A percentile compares a stretch with the other conserved stretches of the same genome.
phyloP scores from a whole-genome alignment of 2,113 vertebrate species.

The Phaetusa simplex region DNA sequence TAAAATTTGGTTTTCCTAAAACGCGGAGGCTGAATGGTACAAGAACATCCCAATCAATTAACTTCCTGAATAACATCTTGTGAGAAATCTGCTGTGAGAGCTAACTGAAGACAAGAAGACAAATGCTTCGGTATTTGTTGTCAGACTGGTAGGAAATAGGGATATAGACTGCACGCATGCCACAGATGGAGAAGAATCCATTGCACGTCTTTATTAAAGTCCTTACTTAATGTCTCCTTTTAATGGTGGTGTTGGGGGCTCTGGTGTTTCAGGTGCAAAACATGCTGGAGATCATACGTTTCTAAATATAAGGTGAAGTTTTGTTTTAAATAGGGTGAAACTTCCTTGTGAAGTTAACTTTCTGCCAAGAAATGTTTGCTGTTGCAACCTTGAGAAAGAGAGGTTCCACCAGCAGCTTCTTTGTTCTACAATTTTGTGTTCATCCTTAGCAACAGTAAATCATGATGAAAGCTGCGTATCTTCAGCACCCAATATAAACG shows the following conservation, averaged over 20 bases:
- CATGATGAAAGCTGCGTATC: neutral
- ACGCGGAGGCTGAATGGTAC: neutral
- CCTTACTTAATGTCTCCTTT: neutral
- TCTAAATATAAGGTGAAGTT: neutral
- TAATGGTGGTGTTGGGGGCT: neutral
- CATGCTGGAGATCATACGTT: neutral
- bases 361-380: neutral
- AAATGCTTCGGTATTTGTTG: neutral
- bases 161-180: neutral
- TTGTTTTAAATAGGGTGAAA: neutral
- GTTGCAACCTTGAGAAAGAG: neutral
- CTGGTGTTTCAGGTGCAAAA: neutral
- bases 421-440: neutral
- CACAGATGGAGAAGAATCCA: neutral
- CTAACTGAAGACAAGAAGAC: neutral
- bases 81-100: neutral
- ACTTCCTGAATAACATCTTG: neutral
- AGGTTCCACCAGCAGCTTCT: neutral
- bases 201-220: neutral
- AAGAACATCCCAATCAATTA: neutral
- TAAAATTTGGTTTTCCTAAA: neutral
- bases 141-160: neutral
- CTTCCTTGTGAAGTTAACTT: neutral
- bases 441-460: neutral
- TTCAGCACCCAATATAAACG: neutral